A percentile compares a stretch with the other conserved stretches of the same genome.
These are phyloP conservation scores for Oscheius myriophilus DNA, from an alignment of 2,888 invertebrate genomes.

Conservation along the genomic window DNA sequence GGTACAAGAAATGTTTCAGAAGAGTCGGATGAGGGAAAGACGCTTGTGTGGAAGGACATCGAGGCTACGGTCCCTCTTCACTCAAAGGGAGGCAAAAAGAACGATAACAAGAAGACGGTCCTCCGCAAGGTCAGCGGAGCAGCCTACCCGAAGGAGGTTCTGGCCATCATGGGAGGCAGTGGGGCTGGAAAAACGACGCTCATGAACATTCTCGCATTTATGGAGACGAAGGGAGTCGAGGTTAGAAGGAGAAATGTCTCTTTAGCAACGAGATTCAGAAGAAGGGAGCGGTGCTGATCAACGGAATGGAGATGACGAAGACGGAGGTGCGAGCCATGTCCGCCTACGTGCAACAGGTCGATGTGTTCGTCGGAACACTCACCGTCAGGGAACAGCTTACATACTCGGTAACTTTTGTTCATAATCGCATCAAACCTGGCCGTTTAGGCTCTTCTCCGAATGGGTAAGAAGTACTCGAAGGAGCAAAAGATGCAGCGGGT, in stretches of 20 bases:
- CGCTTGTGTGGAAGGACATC: conserved; percentile 42
- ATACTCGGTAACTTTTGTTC: conserved; percentile 78
- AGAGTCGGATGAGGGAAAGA: conserved; percentile 20
- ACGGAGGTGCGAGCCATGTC: conserved; percentile 77
- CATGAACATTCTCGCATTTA: conserved; percentile 84
- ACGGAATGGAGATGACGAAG: conserved; percentile 50
- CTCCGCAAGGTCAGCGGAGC: conserved; percentile 53
- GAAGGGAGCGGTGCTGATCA: conserved; percentile 55
- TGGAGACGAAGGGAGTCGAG: conserved; percentile 71
- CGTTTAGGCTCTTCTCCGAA: conserved; percentile 49
- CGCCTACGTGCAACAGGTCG: conserved; percentile 90
- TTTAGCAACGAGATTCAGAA: conserved; percentile 18
- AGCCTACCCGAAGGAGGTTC: conserved; percentile 56
- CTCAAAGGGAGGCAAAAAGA: conserved; percentile 3
- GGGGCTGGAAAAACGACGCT: conserved; percentile 90
- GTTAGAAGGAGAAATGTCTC: background rate
- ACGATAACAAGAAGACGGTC: conserved; percentile 13
- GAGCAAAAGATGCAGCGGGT: conserved; percentile 41
- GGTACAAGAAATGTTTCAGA: no score
- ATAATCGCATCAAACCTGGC: background rate
- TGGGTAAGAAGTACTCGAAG: conserved; percentile 37
- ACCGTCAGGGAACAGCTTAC: conserved; percentile 87
- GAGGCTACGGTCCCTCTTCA: conserved; percentile 45
- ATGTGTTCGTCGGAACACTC: conserved; percentile 84
- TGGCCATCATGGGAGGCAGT: conserved; percentile 73